These are phyloP conservation scores for Hydrochoerus hydrochaeris DNA, from an alignment of 2,113 vertebrate species.

Conservation along the genomic window DNA sequence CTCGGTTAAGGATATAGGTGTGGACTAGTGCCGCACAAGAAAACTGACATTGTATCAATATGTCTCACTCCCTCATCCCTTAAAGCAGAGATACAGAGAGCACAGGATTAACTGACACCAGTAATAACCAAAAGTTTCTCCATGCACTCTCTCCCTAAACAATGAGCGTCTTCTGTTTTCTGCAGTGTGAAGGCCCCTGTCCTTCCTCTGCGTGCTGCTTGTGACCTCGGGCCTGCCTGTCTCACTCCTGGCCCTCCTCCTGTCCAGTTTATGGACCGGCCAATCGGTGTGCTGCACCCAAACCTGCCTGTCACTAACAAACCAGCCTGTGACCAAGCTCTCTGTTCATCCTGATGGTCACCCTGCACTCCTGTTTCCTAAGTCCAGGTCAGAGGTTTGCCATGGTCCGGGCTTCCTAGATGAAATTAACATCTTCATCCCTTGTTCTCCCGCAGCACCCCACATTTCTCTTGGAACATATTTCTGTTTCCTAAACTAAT, in stretches of 20 bases:
- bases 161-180: background rate
- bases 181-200: background rate
- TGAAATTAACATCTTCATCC: background rate
- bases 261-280: background rate
- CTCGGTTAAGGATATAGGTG: background rate
- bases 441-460: background rate
- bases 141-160: background rate
- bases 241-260: background rate
- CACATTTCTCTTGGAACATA: background rate
- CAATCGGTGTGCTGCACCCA: accelerated
- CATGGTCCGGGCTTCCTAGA: background rate
- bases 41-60: background rate
- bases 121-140: background rate
- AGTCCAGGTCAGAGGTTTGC: background rate
- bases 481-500: background rate
- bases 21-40: background rate
- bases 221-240: background rate
- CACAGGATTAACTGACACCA: background rate
- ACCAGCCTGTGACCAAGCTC: too few relatives aligned
- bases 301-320: background rate
- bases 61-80: background rate
- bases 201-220: background rate
- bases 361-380: background rate
- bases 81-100: background rate
- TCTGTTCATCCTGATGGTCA: background rate